Conservation (phyloP, 1,140 invertebrate species). For the Uloborus diversus region DNA sequence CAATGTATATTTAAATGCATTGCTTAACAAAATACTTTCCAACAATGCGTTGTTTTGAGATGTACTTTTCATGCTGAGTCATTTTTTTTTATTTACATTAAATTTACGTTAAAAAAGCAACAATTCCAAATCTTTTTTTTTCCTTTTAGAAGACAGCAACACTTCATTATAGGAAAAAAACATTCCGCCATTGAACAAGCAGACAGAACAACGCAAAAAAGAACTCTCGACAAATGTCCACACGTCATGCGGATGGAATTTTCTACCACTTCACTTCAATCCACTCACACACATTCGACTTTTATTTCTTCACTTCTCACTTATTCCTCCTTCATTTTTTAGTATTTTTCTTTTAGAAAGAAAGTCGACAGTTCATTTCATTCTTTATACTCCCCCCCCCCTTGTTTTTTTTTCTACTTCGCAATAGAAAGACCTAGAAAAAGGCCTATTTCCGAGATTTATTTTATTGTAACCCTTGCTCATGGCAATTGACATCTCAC, state of each 20-base stretch:
- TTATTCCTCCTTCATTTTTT: neutral
- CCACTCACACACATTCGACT: slow-evolving; percentile 8
- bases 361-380: neutral
- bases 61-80: too few relatives aligned
- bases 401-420: neutral
- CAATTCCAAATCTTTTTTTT: too few relatives aligned
- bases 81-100: too few relatives aligned
- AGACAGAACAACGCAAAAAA: neutral
- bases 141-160: too few relatives aligned
- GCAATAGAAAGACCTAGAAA: neutral
- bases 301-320: slow-evolving; percentile 16
- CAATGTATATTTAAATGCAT: too few relatives aligned
- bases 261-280: slow-evolving; percentile 30
- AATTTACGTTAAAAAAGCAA: too few relatives aligned
- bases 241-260: slow-evolving; percentile 27
- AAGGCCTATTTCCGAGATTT: slow-evolving; percentile 13
- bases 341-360: neutral
- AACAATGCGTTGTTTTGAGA: too few relatives aligned
- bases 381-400: neutral
- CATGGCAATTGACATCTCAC: neutral
- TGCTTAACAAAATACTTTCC: too few relatives aligned
- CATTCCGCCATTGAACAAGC: too few relatives aligned
- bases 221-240: slow-evolving; percentile 37
- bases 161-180: too few relatives aligned
- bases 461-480: neutral